Evolutionary conservation across 2,113 vertebrate species (phyloP).

Genomic region (Sander vitreus): DNA sequence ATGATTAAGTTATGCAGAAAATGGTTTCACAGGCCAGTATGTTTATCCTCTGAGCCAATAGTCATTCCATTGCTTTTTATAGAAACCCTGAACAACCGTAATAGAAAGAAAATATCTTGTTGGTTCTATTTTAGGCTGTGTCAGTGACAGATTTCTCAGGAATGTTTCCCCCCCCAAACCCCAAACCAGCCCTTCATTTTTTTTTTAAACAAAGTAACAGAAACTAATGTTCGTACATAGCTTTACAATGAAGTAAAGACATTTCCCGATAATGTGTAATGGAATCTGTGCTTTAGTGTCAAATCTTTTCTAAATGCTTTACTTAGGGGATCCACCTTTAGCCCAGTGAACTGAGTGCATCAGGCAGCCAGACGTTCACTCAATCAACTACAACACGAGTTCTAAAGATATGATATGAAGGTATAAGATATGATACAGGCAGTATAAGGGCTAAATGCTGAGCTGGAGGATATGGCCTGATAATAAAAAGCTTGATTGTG

Average conservation of each 20-base stretch:
- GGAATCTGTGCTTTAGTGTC: slow-evolving; percentile 51
- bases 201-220: slow-evolving; percentile 68
- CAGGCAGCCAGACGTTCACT: slow-evolving; percentile 33
- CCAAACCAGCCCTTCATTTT: slow-evolving; percentile 65
- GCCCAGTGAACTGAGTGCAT: slow-evolving; percentile 1
- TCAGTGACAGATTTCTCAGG: slow-evolving; percentile 76
- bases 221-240: slow-evolving; percentile 67
- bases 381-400: slow-evolving; percentile 42
- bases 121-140: slow-evolving; percentile 79
- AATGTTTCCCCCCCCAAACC: slow-evolving; percentile 69
- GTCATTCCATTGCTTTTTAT: slow-evolving; percentile 72
- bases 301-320: slow-evolving; percentile 29
- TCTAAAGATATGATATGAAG: slow-evolving; percentile 45
- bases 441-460: background rate
- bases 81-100: slow-evolving; percentile 64
- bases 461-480: slow-evolving; percentile 2
- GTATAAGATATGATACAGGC: slow-evolving; percentile 25
- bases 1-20: slow-evolving; percentile 33
- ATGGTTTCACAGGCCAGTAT: slow-evolving; percentile 26
- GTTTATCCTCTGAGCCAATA: slow-evolving; percentile 62
- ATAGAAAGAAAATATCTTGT: slow-evolving; percentile 71
- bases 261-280: slow-evolving; percentile 58
- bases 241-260: slow-evolving; percentile 56
- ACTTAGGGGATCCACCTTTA: slow-evolving; percentile 36
- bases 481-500: background rate